Evolutionary conservation across 2,113 vertebrate species (phyloP), one percentile per base, ranked within the genome.

Genomic region (Leucopsar rothschildi): DNA sequence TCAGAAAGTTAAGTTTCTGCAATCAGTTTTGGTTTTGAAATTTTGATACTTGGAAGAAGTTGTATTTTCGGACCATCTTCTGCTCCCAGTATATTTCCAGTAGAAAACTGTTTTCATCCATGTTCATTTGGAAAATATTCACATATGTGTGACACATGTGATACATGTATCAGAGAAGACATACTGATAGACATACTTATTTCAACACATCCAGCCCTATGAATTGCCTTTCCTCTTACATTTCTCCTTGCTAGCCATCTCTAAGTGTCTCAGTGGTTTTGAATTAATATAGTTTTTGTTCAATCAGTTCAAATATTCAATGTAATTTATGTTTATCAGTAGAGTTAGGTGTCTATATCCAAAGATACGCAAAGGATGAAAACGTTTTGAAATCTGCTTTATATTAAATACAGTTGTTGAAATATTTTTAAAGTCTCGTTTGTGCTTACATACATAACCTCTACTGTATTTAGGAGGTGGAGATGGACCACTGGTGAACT

Each of bases 251-350:
- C 39, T 68, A 84, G 14, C 6, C 42, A 33, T 45, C 25, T 87
- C 53, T 79, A 35, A 63, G 69, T n/a, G 25, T 53, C 57, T 72
- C 60, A 53, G 28, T 76, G n/a, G 22, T 56, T 82, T 93, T 77
- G 21, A 63, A 59, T 27, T 63, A 76, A 28, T 69, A 24, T 0
- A 40, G 15, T 39, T 50, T 80, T 83, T 23, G 59, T 84, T 91
- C 59, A 86, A 0, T 42, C 27, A 37, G 25, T 90, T 80, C 25
- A 76, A 72, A 72, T 83, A 55, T 28, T 71, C 15, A 35, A 3
- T 0, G 0, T 70, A 27, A 52, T 8, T 1, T 49, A 35, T 55
- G 20, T 72, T 3, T 63, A 35, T 65, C 37, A 55, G 15, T 16
- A 16, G 50, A 88, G 10, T 66, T 39, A 29, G 17, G 12, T 59